Conservation (phyloP, 1,140 invertebrate genomes). For the Pogonognathellus flavescens region DNA sequence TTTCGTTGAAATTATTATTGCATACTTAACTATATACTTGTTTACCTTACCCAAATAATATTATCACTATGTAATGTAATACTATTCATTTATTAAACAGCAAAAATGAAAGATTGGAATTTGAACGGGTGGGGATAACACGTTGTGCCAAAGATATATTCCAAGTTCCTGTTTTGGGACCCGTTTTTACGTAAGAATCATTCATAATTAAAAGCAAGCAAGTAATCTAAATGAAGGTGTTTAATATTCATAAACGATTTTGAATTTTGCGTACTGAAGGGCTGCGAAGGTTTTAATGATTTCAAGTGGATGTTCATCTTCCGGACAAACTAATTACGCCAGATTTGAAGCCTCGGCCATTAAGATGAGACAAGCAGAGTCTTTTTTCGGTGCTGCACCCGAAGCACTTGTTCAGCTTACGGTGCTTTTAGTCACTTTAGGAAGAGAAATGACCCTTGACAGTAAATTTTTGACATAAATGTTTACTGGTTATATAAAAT, state of each 20-base stretch:
- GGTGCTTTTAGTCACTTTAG: constrained; percentile 53
- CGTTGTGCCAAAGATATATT: constrained; percentile 61
- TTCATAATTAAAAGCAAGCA: no score
- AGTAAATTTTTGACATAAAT: no score
- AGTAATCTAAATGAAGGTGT: no score
- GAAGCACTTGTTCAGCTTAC: constrained; percentile 65
- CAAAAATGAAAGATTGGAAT: constrained; percentile 58
- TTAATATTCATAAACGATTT: background rate
- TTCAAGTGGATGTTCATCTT: constrained; percentile 54
- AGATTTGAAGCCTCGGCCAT: constrained; percentile 65
- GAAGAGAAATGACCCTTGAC: constrained; percentile 21
- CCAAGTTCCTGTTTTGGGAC: constrained; percentile 65
- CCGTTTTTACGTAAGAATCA: constrained; percentile 65
- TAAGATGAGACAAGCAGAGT: constrained; percentile 62
- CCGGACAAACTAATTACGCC: constrained; percentile 56
- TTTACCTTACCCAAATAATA: no score
- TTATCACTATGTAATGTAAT: background rate
- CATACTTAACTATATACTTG: no score
- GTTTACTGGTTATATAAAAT: no score
- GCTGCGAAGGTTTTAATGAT: constrained; percentile 57
- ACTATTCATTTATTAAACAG: constrained; percentile 38
- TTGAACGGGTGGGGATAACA: constrained; percentile 58
- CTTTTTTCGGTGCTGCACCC: constrained; percentile 63
- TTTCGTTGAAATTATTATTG: background rate
- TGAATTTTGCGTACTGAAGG: background rate